Evolutionary conservation across 2,113 vertebrate species (phyloP).

Genomic region (Xenopus tropicalis): DNA sequence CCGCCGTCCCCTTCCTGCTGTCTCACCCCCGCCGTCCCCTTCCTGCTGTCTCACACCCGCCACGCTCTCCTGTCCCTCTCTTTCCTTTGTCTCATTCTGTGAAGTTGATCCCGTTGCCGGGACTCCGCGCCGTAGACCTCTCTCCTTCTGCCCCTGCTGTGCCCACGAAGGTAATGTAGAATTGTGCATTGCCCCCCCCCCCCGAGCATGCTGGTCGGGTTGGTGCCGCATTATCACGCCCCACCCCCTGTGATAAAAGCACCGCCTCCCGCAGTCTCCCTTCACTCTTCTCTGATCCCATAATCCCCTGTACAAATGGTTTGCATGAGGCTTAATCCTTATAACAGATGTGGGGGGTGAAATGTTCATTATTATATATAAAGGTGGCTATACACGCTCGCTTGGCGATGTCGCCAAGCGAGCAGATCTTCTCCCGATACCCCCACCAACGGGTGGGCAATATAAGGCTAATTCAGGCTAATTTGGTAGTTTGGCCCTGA

Average conservation of each 20-base stretch:
- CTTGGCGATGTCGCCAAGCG: no score
- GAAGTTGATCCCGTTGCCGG: conserved; percentile 96
- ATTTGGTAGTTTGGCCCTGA: no score
- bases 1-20: conserved; percentile 56
- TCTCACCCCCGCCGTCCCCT: conserved; percentile 55
- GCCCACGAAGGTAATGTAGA: conserved; percentile 97
- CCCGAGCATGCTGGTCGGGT: conserved; percentile 57
- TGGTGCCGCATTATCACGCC: conserved; percentile 52
- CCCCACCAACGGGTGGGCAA: no score
- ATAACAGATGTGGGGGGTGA: neutral
- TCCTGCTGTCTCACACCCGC: conserved; percentile 44
- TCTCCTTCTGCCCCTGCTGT: conserved; percentile 99
- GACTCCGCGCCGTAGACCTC: conserved; percentile 94
- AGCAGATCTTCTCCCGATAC: no score
- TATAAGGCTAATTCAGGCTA: no score
- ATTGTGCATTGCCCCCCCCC: conserved; percentile 48
- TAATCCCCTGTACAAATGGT: conserved; percentile 48
- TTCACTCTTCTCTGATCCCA: conserved; percentile 8
- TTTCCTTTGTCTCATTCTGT: conserved; percentile 66
- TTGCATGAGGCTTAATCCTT: conserved; percentile 36
- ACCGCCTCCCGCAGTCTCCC: conserved; percentile 6
- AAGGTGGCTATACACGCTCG: no score
- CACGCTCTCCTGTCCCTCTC: conserved; percentile 45
- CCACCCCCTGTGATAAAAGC: conserved; percentile 33
- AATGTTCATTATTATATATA: no score